Evolutionary conservation across 2,888 invertebrate species (phyloP).

Genomic region (Drosophila emarginata): DNA sequence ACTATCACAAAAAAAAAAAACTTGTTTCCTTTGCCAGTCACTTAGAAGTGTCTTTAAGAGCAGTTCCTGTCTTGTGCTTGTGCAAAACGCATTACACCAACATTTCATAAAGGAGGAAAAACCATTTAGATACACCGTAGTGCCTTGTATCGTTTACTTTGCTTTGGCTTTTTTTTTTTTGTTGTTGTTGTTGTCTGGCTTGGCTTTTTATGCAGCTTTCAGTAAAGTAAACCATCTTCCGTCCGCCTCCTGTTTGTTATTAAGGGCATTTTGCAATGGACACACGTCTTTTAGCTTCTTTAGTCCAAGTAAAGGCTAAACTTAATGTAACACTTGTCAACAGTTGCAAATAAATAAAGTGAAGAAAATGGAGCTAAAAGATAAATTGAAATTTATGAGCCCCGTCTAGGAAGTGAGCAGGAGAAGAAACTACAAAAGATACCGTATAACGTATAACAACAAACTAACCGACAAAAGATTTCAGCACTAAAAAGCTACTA

Average conservation of each 20-base stretch:
- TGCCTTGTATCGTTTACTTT: conserved; percentile 28
- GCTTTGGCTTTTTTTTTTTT: neutral
- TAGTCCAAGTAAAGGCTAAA: conserved; percentile 23
- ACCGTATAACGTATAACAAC: conserved; percentile 32
- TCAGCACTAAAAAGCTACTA: conserved; percentile 57
- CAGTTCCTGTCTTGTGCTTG: neutral
- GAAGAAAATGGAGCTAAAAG: conserved; percentile 39
- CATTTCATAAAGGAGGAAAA: neutral
- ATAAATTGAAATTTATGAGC: conserved; percentile 72
- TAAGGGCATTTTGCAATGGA: conserved; percentile 37
- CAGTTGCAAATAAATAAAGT: conserved; percentile 61
- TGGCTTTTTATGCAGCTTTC: neutral
- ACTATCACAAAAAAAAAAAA: neutral
- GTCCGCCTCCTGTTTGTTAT: conserved; percentile 32
- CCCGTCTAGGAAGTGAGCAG: conserved; percentile 50
- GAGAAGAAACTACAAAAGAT: conserved; percentile 24
- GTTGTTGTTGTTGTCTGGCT: neutral
- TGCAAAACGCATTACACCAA: neutral
- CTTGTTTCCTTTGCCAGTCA: neutral
- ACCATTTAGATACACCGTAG: conserved; percentile 1
- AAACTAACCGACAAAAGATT: conserved; percentile 53
- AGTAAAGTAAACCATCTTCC: too few species aligned
- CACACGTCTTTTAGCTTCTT: conserved; percentile 7
- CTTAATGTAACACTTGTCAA: conserved; percentile 64
- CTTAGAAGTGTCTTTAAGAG: neutral